Evolutionary conservation across 2,888 invertebrate species (phyloP).

Genomic region (Apodemia duryi): DNA sequence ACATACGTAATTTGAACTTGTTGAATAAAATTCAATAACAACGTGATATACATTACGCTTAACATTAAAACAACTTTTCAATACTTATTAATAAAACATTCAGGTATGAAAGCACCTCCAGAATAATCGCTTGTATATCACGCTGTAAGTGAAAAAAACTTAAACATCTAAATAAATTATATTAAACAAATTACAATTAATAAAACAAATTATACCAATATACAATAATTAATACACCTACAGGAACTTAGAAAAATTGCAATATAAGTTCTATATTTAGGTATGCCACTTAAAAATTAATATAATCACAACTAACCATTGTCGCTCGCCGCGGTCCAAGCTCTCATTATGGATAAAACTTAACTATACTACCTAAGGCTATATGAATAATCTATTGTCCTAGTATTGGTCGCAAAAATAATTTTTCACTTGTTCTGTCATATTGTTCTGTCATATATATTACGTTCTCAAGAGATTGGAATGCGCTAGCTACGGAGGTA

Average conservation of each 20-base stretch:
- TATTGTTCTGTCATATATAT: too few species aligned
- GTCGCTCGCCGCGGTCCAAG: slow-evolving; percentile 38
- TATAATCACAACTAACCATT: slow-evolving; percentile 54
- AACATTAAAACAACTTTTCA: not conserved
- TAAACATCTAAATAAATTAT: slow-evolving; percentile 72
- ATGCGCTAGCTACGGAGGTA: slow-evolving; percentile 64
- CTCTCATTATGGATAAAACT: slow-evolving; percentile 48
- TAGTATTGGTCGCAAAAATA: slow-evolving; percentile 58
- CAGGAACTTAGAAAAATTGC: slow-evolving; percentile 79
- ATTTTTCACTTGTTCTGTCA: slow-evolving; percentile 46
- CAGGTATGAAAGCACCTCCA: not conserved
- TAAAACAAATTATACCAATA: slow-evolving; percentile 77
- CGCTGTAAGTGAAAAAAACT: slow-evolving; percentile 47
- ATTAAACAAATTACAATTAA: slow-evolving; percentile 70
- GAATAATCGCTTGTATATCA: slow-evolving; percentile 41
- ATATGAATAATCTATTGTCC: slow-evolving; percentile 55
- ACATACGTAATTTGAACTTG: slow-evolving; percentile 77
- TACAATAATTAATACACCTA: slow-evolving; percentile 77
- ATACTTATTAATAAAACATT: slow-evolving; percentile 17
- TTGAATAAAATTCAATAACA: slow-evolving; percentile 60
- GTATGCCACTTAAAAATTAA: slow-evolving; percentile 75
- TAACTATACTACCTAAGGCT: slow-evolving; percentile 54
- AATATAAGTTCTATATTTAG: slow-evolving; percentile 78
- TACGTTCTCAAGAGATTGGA: slow-evolving; percentile 50
- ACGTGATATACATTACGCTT: slow-evolving; percentile 51